Percentiles rank a stretch among this genome's conserved stretches.
Evolutionary conservation across 2,113 vertebrate species (phyloP).

Genomic region (Steatornis caripensis): DNA sequence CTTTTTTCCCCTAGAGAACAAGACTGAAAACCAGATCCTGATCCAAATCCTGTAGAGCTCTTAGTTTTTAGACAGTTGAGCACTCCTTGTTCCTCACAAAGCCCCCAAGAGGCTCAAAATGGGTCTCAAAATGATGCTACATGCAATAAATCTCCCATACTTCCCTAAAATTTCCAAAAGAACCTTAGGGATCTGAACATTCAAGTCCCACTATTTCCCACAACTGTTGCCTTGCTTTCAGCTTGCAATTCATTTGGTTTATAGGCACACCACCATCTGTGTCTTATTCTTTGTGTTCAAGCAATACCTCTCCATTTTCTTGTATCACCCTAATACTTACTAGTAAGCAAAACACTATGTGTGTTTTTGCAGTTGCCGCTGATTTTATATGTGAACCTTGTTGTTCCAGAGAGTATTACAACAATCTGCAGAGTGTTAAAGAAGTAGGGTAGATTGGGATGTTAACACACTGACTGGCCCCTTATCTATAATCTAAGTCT

Average conservation of each 20-base stretch:
- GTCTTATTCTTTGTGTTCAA: background rate
- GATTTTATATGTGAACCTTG: background rate
- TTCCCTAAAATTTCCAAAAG: background rate
- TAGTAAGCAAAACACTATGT: background rate
- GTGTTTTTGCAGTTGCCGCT: background rate
- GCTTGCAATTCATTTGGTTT: background rate
- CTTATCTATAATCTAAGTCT: background rate
- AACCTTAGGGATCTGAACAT: background rate
- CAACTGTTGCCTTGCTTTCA: background rate
- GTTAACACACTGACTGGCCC: background rate
- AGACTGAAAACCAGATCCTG: background rate
- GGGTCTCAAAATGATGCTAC: background rate
- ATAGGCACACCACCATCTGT: background rate
- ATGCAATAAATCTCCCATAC: background rate
- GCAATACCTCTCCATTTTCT: background rate
- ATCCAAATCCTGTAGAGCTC: background rate
- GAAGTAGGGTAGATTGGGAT: background rate
- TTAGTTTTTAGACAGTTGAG: background rate
- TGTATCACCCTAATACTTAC: background rate
- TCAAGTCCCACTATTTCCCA: background rate
- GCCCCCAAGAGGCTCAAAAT: background rate
- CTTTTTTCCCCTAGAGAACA: background rate
- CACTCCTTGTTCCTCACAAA: background rate
- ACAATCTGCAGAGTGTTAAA: background rate
- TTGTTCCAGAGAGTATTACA: background rate